phyloP scores from a whole-genome alignment of 2,113 vertebrate genomes.

The Pyxicephalus adspersus region DNA sequence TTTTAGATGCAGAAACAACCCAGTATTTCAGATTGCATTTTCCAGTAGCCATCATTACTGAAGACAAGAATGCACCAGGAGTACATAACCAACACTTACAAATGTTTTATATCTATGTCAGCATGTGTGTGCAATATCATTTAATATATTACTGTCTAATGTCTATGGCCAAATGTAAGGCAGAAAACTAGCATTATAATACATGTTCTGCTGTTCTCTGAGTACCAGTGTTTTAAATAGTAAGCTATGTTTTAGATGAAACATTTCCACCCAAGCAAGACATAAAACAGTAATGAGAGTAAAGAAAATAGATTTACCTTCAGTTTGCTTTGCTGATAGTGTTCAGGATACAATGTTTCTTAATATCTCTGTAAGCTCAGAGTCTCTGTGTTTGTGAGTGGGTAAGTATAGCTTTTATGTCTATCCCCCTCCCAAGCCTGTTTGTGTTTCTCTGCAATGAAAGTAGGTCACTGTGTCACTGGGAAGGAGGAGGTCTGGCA shows the following conservation, averaged over 20 bases:
- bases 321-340: neutral
- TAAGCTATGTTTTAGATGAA: neutral
- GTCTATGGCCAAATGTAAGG: too few species aligned
- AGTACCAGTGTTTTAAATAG: neutral
- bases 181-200: too few species aligned
- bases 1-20: too few species aligned
- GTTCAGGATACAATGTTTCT: neutral
- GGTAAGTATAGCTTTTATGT: neutral
- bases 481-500: constrained; percentile 45
- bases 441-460: constrained; percentile 17
- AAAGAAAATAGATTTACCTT: neutral
- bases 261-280: neutral
- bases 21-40: too few species aligned
- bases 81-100: too few species aligned
- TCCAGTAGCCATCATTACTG: too few species aligned
- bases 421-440: neutral
- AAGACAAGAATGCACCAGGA: too few species aligned
- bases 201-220: too few species aligned
- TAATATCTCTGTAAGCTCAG: neutral
- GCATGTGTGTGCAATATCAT: too few species aligned
- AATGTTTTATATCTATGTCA: too few species aligned
- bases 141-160: too few species aligned
- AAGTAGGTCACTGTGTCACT: constrained; percentile 52
- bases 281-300: too few species aligned
- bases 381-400: constrained; percentile 1